Base-by-base conservation (phyloP, 2,888 invertebrate species). In the Drosophila subsilvestris region DNA sequence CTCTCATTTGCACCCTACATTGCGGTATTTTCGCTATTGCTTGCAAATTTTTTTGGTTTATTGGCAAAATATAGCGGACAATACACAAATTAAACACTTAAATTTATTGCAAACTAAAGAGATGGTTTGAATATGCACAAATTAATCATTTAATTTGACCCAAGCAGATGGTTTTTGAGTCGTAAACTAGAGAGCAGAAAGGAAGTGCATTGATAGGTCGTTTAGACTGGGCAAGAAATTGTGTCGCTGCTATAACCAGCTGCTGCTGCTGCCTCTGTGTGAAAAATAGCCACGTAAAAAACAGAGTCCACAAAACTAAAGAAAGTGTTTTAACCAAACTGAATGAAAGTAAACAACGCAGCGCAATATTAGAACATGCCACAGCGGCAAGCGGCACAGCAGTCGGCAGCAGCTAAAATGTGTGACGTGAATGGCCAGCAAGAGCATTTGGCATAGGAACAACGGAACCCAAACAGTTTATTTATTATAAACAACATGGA, bases 401-500 rank as follows among this genome's bases (percentile, higher is more conserved):
- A 49, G 42, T 45, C 49, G 32, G 47, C 32, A 9, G 37, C 37
- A 48, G 66, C 25, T 50, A 44, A 57, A 61, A 60, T 74, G 75
- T 59, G 42, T 69, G 75, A 60, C 75, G 48, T 67, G 55, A 66
- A 45, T 3, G 12, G 57, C 51, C 56, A 61, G 65, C 56, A 32
- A 32, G 14, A 32, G 60, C 65, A 66, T 48, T 53, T 32, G 58
- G 37, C 61, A 56, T 61, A 66, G 50, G 27, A 22, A 43, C 32
- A 22, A 43, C 48, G 47, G 62, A 50, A 44, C 5, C 20, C 32
- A 18, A 5, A 42, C 18, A 12, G 22, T 42, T 53, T 14, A 53
- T 25, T 25, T 6, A 25, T 25, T 6, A 14, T 22, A n/a, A 44
- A 7, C 37, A 75, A n/a, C 22, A 91, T 91, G 91, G 91, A 91